phyloP scores from a whole-genome alignment of 1,140 invertebrate genomes.

The Conus betulinus region DNA sequence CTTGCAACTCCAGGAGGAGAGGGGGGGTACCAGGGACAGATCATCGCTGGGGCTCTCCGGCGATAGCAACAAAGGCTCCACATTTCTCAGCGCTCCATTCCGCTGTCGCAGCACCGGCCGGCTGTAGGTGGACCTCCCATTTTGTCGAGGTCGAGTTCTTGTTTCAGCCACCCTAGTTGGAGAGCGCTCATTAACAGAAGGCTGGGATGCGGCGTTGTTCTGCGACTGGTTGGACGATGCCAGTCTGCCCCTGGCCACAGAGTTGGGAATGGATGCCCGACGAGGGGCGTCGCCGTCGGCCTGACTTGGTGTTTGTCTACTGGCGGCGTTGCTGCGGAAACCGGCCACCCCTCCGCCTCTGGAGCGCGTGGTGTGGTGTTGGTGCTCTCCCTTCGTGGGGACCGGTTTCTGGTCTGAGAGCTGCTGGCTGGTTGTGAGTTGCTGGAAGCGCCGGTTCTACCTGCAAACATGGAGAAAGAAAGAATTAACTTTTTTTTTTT shows the following conservation, averaged over 20 bases:
- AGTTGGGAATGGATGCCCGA: background rate
- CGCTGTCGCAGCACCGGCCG: background rate
- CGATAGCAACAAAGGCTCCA: background rate
- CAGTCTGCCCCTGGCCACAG: background rate
- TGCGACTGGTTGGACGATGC: background rate
- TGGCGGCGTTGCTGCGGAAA: background rate
- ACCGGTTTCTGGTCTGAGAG: background rate
- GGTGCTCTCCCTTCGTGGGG: background rate
- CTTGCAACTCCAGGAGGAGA: background rate
- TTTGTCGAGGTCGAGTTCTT: no score
- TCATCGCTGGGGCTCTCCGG: background rate
- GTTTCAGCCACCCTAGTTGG: no score
- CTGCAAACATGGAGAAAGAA: background rate
- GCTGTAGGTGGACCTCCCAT: background rate
- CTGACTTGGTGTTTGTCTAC: background rate
- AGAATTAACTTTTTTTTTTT: no score
- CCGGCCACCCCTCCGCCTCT: background rate
- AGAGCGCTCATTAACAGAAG: background rate
- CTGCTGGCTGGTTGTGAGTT: background rate
- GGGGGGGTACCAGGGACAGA: background rate
- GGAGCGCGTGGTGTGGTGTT: background rate
- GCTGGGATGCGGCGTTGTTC: background rate
- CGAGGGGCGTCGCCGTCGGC: background rate
- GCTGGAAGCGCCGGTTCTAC: background rate
- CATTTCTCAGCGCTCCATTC: background rate